Percentiles rank a stretch among this genome's conserved stretches.
Evolutionary conservation across 2,888 invertebrate genomes (phyloP).

Genomic region (Podabrus alpinus): DNA sequence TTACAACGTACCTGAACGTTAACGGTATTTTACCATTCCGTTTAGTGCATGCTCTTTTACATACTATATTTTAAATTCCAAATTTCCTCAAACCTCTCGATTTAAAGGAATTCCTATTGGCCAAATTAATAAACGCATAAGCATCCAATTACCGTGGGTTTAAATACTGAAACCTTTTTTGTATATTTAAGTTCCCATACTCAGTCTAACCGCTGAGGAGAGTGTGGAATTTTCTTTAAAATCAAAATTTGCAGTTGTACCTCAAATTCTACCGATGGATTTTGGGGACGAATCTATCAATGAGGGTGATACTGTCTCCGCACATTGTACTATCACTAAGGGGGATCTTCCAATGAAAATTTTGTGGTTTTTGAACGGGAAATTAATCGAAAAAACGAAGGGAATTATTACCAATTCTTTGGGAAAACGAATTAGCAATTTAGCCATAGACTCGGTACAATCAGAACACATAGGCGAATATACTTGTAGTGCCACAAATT

Average conservation of each 20-base stretch:
- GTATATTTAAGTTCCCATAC: no score
- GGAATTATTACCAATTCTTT: constrained; percentile 63
- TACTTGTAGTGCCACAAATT: constrained; percentile 70
- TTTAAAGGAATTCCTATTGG: no score
- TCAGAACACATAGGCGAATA: constrained; percentile 73
- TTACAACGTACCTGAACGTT: constrained; percentile 68
- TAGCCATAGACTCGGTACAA: constrained; percentile 65
- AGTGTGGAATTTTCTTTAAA: no score
- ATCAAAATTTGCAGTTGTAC: background rate
- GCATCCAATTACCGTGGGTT: no score
- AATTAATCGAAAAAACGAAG: constrained; percentile 60
- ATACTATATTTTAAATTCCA: background rate
- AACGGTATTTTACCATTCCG: constrained; percentile 63
- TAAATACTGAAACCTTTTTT: no score
- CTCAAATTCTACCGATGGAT: background rate
- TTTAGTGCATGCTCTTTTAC: constrained; percentile 25
- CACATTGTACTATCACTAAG: constrained; percentile 66
- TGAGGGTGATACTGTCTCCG: constrained; percentile 60
- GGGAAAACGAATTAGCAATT: constrained; percentile 64
- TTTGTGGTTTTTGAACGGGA: constrained; percentile 73
- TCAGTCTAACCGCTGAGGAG: background rate
- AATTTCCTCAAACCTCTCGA: constrained; percentile 48
- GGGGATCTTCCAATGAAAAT: constrained; percentile 75
- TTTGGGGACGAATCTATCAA: constrained; percentile 68
- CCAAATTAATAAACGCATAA: no score